Evolutionary conservation across 2,888 invertebrate species (phyloP), one percentile per base, ranked within the genome.

Genomic region (Apamea monoglypha): DNA sequence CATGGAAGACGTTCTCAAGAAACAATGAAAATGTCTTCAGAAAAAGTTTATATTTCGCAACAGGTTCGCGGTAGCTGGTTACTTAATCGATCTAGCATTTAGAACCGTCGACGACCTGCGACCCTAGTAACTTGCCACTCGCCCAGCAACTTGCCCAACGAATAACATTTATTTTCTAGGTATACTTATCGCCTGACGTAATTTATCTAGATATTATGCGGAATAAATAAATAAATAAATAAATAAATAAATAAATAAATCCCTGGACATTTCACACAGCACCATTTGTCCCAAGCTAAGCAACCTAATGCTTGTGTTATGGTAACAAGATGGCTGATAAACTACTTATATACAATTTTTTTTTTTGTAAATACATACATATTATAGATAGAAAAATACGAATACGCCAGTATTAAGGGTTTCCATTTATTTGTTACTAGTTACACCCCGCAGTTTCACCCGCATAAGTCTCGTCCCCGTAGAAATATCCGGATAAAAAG

Each of bases 61-160:
- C 85, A 81, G 74, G 85, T 81, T 77, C 16, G 32, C 14, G 6
- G 59, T 66, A 74, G 78, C 68, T 72, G 76, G 47, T 71, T 78
- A 72, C 50, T 18, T 72, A 76, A 78, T 66, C 36, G 77, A 53
- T 66, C 56, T 88, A 78, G 72, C 78, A 78, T 86, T 88, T 78
- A 86, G 56, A 74, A 69, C 68, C 21, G 47, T 2, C n/a, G 25
- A 16, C 61, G 80, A 86, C 88, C 83, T 79, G 64, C 72, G 83
- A 87, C 86, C 87, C 79, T 61, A 70, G 78, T 50, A 7, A 68
- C 83, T 78, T 53, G 63, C 63, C 10, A 76, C 82, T 83, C 32
- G 56, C 36, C 44, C 32, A 69, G 40, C 40, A 61, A 40, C 64
- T 73, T 70, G 66, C 56, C 44, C 40, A 72, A 76, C 50, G 36